Percentiles rank a stretch among this genome's conserved stretches.
phyloP scores from a whole-genome alignment of 1,140 invertebrate genomes.

The Colletes gigas region DNA sequence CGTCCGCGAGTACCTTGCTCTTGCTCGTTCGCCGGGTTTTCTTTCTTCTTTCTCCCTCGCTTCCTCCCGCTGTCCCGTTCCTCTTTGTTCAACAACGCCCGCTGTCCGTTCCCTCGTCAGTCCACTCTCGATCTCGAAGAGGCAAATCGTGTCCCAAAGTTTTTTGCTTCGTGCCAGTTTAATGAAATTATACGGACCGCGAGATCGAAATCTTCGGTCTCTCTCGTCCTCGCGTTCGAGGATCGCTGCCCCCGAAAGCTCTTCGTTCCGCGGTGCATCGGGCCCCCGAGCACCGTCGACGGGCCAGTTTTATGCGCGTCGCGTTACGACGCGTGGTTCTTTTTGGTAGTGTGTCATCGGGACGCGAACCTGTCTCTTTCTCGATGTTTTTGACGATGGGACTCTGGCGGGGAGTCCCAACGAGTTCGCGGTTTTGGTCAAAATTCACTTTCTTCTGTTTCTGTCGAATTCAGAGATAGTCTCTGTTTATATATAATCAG shows the following conservation, averaged over 20 bases:
- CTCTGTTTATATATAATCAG: too few species aligned
- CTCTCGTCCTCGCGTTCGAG: conserved; percentile 21
- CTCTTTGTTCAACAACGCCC: conserved; percentile 10
- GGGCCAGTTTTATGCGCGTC: background rate
- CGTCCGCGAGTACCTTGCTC: conserved; percentile 29
- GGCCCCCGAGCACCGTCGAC: conserved; percentile 9
- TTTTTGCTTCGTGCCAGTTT: conserved; percentile 53
- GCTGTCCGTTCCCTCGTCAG: conserved; percentile 57
- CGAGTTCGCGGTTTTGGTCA: background rate
- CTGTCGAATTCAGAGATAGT: too few species aligned
- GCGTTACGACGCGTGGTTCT: background rate
- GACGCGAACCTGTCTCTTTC: conserved; percentile 11
- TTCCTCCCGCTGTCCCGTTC: background rate
- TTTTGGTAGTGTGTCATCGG: conserved; percentile 38
- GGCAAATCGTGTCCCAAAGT: conserved; percentile 55
- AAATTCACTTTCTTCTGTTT: conserved; percentile 1
- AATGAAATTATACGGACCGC: conserved; percentile 58
- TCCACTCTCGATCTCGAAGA: conserved; percentile 74
- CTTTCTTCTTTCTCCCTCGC: background rate
- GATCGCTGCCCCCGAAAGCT: conserved; percentile 22
- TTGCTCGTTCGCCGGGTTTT: conserved; percentile 25
- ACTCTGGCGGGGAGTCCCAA: conserved; percentile 4
- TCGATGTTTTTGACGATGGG: conserved; percentile 33
- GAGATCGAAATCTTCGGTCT: conserved; percentile 15
- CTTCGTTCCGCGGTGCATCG: conserved; percentile 17